These are phyloP conservation scores for Potorous gilbertii DNA, from an alignment of 2,797 vertebrate genomes.

Conservation along the genomic window DNA sequence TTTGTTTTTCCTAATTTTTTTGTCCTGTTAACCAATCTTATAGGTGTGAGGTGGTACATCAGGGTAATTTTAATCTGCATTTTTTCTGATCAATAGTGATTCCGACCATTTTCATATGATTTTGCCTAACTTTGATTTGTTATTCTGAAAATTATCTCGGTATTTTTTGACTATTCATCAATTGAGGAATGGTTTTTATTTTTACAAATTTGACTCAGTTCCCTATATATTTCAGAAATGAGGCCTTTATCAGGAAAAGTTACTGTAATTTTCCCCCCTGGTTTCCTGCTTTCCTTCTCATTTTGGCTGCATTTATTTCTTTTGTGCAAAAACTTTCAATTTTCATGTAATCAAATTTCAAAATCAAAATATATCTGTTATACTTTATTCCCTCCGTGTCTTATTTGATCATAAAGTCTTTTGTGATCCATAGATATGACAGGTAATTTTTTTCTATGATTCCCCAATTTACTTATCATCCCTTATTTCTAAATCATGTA, in stretches of 20 bases:
- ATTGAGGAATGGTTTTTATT: background rate
- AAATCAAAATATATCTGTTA: background rate
- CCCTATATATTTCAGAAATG: background rate
- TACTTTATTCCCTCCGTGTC: background rate
- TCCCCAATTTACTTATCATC: background rate
- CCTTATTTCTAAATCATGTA: too few relatives aligned
- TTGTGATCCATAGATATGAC: background rate
- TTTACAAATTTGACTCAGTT: background rate
- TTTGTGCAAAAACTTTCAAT: background rate
- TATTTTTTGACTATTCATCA: background rate
- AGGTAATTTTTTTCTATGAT: background rate
- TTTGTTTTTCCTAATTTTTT: too few relatives aligned
- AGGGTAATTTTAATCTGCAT: too few relatives aligned
- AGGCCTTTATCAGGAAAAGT: background rate
- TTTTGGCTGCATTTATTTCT: background rate
- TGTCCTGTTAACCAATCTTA: too few relatives aligned
- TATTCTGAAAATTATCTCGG: background rate
- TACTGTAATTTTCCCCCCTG: too few relatives aligned
- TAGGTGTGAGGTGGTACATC: too few relatives aligned
- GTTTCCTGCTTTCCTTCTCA: background rate
- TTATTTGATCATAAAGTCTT: background rate
- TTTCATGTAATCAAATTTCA: background rate
- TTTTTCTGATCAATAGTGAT: background rate
- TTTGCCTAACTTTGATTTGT: background rate
- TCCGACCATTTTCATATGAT: background rate